These are phyloP conservation scores for Aleiodes testaceus DNA, from an alignment of 2,888 invertebrate species.

Conservation along the genomic window DNA sequence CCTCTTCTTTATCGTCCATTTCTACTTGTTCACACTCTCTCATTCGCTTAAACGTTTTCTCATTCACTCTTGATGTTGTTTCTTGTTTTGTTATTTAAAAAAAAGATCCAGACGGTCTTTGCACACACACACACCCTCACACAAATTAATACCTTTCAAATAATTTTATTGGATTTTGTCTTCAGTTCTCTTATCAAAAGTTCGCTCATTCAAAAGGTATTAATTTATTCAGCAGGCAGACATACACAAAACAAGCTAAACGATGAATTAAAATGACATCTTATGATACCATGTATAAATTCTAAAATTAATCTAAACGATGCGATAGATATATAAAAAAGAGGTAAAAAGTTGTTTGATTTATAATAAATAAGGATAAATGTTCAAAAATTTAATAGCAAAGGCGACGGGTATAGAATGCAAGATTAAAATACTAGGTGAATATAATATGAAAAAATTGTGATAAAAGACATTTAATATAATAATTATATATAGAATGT, in stretches of 20 bases:
- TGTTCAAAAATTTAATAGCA: slow-evolving; percentile 47
- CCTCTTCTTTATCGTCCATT: slow-evolving; percentile 37
- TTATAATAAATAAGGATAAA: slow-evolving; percentile 53
- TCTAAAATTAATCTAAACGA: slow-evolving; percentile 41
- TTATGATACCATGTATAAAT: slow-evolving; percentile 47
- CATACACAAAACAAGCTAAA: slow-evolving; percentile 62
- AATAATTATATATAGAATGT: slow-evolving; percentile 38
- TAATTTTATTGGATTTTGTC: not conserved
- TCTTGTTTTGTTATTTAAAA: slow-evolving; percentile 24
- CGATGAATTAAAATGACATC: slow-evolving; percentile 40
- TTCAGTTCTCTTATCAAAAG: not conserved
- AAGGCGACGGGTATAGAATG: slow-evolving; percentile 44
- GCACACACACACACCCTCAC: slow-evolving; percentile 46
- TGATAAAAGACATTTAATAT: slow-evolving; percentile 41
- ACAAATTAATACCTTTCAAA: slow-evolving; percentile 34
- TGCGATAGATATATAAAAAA: slow-evolving; percentile 45
- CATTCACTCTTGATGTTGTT: slow-evolving; percentile 37
- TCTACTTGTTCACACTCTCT: slow-evolving; percentile 36
- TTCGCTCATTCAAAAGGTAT: not conserved
- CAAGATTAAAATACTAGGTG: slow-evolving; percentile 39
- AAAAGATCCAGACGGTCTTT: slow-evolving; percentile 45
- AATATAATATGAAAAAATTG: slow-evolving; percentile 41
- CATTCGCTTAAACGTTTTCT: slow-evolving; percentile 42
- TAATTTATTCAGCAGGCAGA: slow-evolving; percentile 48
- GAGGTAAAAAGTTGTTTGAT: slow-evolving; percentile 41